Evolutionary conservation across 2,888 invertebrate species (phyloP).

Genomic region (Platypus cylindrus): DNA sequence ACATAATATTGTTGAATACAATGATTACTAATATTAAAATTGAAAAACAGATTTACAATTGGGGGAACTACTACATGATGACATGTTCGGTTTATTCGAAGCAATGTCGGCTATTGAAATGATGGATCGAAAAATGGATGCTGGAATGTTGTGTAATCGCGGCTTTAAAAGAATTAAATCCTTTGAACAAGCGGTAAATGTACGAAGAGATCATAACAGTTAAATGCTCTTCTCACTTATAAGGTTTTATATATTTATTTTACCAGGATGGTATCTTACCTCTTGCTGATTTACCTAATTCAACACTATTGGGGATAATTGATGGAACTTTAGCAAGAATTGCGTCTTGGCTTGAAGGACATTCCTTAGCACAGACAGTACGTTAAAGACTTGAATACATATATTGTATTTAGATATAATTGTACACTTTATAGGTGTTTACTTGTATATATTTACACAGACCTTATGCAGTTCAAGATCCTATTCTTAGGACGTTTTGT

Average conservation of each 20-base stretch:
- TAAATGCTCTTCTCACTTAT: background rate
- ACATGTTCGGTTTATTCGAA: constrained; percentile 84
- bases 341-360: constrained; percentile 96
- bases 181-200: constrained; percentile 76
- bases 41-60: constrained; percentile 50
- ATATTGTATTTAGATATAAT: background rate
- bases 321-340: constrained; percentile 89
- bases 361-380: constrained; percentile 83
- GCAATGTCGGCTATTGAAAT: constrained; percentile 99
- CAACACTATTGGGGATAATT: constrained; percentile 83
- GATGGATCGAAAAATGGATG: constrained; percentile 99
- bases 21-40: background rate
- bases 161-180: constrained; percentile 72
- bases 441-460: constrained; percentile 92
- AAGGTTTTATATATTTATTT: constrained; percentile 20
- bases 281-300: constrained; percentile 57
- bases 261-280: constrained; percentile 63
- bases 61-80: constrained; percentile 87
- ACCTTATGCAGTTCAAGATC: constrained; percentile 72
- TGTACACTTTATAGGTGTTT: constrained; percentile 46
- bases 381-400: background rate
- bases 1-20: background rate
- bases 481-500: constrained; percentile 73
- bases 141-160: constrained; percentile 91
- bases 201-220: constrained; percentile 25